Evolutionary conservation across 2,797 vertebrate genomes (phyloP).

Genomic region (Halcyon chelicuti): DNA sequence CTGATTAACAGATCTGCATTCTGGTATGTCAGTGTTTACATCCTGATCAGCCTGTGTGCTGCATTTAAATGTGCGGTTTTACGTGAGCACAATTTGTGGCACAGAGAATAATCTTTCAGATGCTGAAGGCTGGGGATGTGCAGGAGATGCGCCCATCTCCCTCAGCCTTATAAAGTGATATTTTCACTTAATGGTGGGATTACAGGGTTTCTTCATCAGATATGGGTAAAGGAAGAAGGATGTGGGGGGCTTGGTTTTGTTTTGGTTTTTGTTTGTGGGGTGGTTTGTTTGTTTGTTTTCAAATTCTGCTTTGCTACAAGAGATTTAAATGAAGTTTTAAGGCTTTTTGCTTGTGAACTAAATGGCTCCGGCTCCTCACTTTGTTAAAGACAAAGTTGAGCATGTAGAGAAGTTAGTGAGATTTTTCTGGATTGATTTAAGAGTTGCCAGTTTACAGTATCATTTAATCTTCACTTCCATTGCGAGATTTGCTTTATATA

Average conservation of each 20-base stretch:
- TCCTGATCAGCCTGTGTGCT: not conserved
- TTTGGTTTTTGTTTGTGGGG: no score
- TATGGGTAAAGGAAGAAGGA: not conserved
- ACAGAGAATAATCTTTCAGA: not conserved
- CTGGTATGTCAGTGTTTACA: constrained; percentile 34
- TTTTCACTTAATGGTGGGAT: not conserved
- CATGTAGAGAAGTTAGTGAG: not conserved
- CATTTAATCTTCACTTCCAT: not conserved
- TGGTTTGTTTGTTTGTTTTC: fast-evolving
- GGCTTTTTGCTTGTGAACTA: not conserved
- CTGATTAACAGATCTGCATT: constrained; percentile 42
- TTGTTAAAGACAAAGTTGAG: not conserved
- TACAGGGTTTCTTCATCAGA: not conserved
- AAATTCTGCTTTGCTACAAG: not conserved
- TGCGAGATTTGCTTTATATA: not conserved
- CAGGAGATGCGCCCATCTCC: not conserved
- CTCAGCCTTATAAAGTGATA: not conserved
- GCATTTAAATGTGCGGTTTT: not conserved
- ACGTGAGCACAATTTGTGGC: not conserved
- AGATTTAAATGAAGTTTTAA: not conserved
- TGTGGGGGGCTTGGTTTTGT: not conserved
- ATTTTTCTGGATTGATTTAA: not conserved
- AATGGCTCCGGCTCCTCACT: not conserved
- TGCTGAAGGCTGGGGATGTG: not conserved
- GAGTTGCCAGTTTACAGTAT: not conserved